Evolutionary conservation across 2,888 invertebrate genomes (phyloP).

Genomic region (Reticulitermes lucifugus): DNA sequence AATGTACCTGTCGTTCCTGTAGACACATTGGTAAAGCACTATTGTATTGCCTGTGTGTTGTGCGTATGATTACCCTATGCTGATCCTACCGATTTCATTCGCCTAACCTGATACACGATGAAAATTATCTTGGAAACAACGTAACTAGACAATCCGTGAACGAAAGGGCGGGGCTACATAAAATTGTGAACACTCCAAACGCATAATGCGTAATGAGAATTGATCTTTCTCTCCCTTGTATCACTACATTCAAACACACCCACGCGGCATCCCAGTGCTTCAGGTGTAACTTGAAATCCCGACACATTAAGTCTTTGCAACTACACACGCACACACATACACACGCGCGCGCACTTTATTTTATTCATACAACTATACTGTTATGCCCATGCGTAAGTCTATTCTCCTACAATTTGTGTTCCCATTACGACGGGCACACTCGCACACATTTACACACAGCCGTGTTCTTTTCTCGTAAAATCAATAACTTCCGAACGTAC

Average conservation of each 20-base stretch:
- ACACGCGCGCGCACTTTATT: not conserved
- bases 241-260: slow-evolving; percentile 20
- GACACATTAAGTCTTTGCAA: not conserved
- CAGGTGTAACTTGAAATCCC: not conserved
- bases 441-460: slow-evolving; percentile 38
- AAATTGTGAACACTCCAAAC: slow-evolving; percentile 3
- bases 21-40: too few relatives aligned
- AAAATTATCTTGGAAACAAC: slow-evolving; percentile 7
- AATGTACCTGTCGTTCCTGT: too few relatives aligned
- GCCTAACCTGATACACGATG: slow-evolving; percentile 9
- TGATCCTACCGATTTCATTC: slow-evolving; percentile 21
- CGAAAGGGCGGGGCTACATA: slow-evolving; percentile 20
- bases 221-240: not conserved
- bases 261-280: not conserved
- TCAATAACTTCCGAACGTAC: slow-evolving; percentile 47
- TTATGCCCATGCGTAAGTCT: not conserved
- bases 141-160: slow-evolving; percentile 14
- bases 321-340: not conserved
- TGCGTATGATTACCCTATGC: not conserved
- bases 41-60: too few relatives aligned
- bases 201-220: not conserved
- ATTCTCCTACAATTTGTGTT: not conserved
- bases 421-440: slow-evolving; percentile 18
- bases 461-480: slow-evolving; percentile 50
- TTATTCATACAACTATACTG: not conserved